Evolutionary conservation across 2,888 invertebrate genomes (phyloP).

Genomic region (Latrodectus hesperus): DNA sequence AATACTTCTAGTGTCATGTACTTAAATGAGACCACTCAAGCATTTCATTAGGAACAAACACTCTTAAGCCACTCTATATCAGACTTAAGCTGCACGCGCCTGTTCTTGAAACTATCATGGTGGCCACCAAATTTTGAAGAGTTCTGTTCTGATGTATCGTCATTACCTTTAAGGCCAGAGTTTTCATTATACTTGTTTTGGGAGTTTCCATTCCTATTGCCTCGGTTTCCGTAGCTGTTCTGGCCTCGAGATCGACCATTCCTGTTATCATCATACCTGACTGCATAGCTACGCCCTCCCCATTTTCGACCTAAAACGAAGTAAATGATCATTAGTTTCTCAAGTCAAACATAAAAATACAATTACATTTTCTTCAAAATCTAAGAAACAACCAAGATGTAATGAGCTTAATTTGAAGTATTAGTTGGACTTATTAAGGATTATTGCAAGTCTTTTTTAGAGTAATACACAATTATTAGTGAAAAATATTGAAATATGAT

Average conservation of each 20-base stretch:
- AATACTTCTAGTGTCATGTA: too few relatives aligned
- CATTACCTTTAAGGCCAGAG: slow-evolving; percentile 26
- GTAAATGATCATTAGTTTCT: background rate
- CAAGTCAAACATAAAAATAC: background rate
- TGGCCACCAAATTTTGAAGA: background rate
- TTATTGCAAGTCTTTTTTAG: background rate
- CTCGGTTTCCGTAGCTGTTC: background rate
- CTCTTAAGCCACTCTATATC: background rate
- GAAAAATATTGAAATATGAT: background rate
- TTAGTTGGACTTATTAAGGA: background rate
- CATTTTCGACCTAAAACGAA: slow-evolving; percentile 30
- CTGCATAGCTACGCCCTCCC: slow-evolving; percentile 26
- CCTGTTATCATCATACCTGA: slow-evolving; percentile 14
- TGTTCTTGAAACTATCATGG: background rate
- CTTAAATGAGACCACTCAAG: background rate
- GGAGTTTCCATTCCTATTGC: background rate
- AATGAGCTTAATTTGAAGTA: background rate
- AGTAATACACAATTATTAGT: background rate
- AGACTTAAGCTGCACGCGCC: background rate
- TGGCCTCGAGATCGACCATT: background rate
- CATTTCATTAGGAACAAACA: background rate
- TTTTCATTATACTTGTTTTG: slow-evolving; percentile 5
- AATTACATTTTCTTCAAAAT: background rate
- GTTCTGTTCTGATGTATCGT: background rate
- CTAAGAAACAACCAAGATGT: background rate